Base-by-base conservation (phyloP, 1,140 invertebrate species). In the Zelostemma sp. region DNA sequence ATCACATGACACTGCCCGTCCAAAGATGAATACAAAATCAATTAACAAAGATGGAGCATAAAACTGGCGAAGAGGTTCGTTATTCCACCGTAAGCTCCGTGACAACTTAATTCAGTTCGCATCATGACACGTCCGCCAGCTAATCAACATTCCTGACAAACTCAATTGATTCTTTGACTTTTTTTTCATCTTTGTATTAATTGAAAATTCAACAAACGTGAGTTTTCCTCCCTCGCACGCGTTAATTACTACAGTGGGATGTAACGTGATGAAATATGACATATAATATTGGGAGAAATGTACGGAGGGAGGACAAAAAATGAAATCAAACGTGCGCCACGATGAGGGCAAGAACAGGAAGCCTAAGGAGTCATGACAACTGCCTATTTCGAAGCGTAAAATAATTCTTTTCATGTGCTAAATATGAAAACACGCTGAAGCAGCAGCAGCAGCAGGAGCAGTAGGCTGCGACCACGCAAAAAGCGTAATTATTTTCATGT, bases 401-500 rank as follows among this genome's bases (percentile, higher is more conserved):
- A 62, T 55, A 61, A 62, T 61, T 56, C 54, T 15, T 55, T 45
- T 28, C 25, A 46, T 31, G 8, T 58, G 49, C 53, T 65, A 70
- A 70, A 73, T 61, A 64, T 63, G 63, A 73, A 73, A 70, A 63
- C 65, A 61, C 25, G 33, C 47, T 25, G 38, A 21, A 46, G 15
- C 40, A 18, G 43, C 16, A 19, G 43, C 43, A 46, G 14, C 43
- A 46, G 43, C 16, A 43, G 41, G 5, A 43, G 17, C 41, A 43
- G 41, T 2, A 43, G 60, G 60, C 60, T 60, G 56, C 55, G 55
- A 68, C 55, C 18, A 55, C 56, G 73, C 73, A 73, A 68, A 77
- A 70, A 73, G 73, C 61, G 70, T 67, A 73, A 74, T 78, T 77
- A 78, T 78, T 76, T 78, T 76, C 64, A 72, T 61, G 49, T 40